Percentiles rank a stretch among this genome's conserved stretches.
phyloP scores from a whole-genome alignment of 2,113 vertebrate genomes.

The Barbus barbus region DNA sequence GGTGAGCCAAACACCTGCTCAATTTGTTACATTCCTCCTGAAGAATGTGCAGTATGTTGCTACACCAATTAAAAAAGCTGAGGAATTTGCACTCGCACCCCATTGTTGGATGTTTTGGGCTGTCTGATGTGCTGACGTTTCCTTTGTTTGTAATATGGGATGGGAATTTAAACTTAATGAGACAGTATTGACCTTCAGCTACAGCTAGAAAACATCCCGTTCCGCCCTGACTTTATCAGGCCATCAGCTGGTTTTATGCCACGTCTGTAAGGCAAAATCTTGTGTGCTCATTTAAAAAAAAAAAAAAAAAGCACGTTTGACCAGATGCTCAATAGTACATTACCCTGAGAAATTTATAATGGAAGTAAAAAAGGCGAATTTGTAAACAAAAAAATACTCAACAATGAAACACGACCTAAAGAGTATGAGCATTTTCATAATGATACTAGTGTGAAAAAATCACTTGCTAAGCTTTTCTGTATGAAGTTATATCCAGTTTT shows the following conservation, averaged over 20 bases:
- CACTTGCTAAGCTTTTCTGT: neutral
- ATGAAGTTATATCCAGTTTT: neutral
- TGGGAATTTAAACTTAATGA: neutral
- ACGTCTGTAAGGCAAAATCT: neutral
- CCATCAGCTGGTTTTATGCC: neutral
- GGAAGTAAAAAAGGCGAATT: neutral
- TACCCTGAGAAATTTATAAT: neutral
- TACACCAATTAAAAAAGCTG: slow-evolving; percentile 14
- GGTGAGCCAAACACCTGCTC: slow-evolving; percentile 76
- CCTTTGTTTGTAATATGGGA: slow-evolving; percentile 7
- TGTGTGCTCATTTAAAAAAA: neutral
- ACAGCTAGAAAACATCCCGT: neutral
- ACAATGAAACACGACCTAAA: neutral
- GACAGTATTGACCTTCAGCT: neutral
- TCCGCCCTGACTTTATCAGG: neutral
- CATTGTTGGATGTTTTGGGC: slow-evolving; percentile 15
- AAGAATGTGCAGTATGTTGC: slow-evolving; percentile 63
- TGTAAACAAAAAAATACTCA: neutral
- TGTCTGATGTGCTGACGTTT: slow-evolving; percentile 79
- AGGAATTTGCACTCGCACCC: slow-evolving; percentile 31
- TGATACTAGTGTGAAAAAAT: no score
- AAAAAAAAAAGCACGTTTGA: neutral
- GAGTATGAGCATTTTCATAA: neutral
- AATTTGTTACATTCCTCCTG: slow-evolving; percentile 24
- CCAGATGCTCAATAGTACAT: neutral